phyloP scores from a whole-genome alignment of 1,140 invertebrate genomes.

The Hyphantria cunea region DNA sequence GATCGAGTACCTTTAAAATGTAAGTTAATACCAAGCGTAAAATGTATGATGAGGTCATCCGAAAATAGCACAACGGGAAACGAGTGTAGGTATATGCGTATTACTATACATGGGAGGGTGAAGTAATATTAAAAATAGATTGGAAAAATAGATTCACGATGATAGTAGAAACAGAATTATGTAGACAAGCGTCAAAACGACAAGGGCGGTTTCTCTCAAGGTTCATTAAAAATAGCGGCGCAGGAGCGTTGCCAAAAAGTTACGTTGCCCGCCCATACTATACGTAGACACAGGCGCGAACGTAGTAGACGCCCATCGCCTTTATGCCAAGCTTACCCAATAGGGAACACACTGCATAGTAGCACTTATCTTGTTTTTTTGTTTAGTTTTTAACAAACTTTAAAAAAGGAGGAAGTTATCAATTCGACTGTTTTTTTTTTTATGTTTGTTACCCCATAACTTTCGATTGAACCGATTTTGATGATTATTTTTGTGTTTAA shows the following conservation, averaged over 20 bases:
- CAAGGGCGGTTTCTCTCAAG: conserved; percentile 78
- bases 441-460: no score
- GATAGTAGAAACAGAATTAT: conserved; percentile 37
- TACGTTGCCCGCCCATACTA: conserved; percentile 67
- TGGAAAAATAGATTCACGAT: conserved; percentile 43
- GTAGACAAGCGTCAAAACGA: conserved; percentile 59
- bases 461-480: no score
- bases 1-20: conserved; percentile 43
- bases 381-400: no score
- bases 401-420: no score
- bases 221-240: conserved; percentile 76
- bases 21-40: conserved; percentile 41
- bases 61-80: conserved; percentile 47
- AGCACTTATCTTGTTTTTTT: conserved; percentile 1
- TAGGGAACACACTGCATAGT: conserved; percentile 7
- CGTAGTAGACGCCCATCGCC: conserved; percentile 27
- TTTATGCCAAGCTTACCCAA: conserved; percentile 16
- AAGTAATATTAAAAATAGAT: conserved; percentile 39
- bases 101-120: conserved; percentile 38
- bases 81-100: conserved; percentile 31
- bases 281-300: conserved; percentile 45
- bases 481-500: no score
- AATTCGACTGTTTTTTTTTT: no score
- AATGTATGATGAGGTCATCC: conserved; percentile 55
- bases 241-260: conserved; percentile 71